Evolutionary conservation across 2,888 invertebrate genomes (phyloP), one percentile per base, ranked within the genome.

Genomic region (Drosophila leonis): DNA sequence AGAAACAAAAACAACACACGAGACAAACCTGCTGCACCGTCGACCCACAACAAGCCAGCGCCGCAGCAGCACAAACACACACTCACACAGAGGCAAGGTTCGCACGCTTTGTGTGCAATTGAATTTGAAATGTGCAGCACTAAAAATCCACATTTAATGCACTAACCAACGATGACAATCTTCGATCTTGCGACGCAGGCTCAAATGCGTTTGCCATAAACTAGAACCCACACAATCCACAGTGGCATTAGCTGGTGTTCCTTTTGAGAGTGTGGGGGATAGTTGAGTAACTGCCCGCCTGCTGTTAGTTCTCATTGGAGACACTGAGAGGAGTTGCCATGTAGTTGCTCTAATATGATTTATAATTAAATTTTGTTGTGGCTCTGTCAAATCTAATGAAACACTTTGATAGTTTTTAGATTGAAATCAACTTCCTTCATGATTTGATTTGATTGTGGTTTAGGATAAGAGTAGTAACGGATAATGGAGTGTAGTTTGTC

Each of bases 161-260:
- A 80, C 78, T 80, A 75, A 68, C 78, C 56, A 62, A 55, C 33
- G 49, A 52, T 44, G 42, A 70, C 57, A 44, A 49, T 70, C 59
- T 54, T 41, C 48, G 54, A 72, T 72, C 72, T 44, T 0, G 37
- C 8, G 72, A 39, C 49, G 37, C 60, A 59, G 46, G 18, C 29
- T 37, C 59, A 70, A 64, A 69, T 84, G 72, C 73, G 66, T 77
- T 68, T 81, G 61, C 73, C 56, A 84, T 83, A 78, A 83, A 80
- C 72, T 75, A 61, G 68, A 70, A 37, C 80, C 75, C 78, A 80
- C 72, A 37, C 74, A 52, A 51, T 20, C 37, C 41, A 20, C 24
- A 37, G 41, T 20, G 24, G 41, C 15, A 31, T 35, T 42, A 59
- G 54, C 54, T 63, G 62, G 42, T 48, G 63, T 49, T 42, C 33